Base-by-base conservation (phyloP, 2,888 invertebrate species). In the Rhodophaea formosa region DNA sequence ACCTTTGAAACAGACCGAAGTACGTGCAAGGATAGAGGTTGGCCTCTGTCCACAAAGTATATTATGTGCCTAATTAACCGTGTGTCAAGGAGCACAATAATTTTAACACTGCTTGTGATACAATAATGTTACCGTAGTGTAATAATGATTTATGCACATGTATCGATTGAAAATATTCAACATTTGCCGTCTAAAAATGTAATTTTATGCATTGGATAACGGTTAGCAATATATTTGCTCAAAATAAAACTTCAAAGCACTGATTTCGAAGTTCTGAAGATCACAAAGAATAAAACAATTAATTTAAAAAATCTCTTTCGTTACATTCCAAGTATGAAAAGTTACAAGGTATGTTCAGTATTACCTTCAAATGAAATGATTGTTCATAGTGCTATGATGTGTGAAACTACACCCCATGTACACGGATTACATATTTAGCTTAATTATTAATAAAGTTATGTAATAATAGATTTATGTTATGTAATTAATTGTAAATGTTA, bases 401-500 rank as follows among this genome's bases (percentile, higher is more conserved):
- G 66, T 58, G 60, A 67, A 54, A 56, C 60, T 62, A 65, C 64
- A 67, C 67, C 66, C 69, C 66, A 58, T 59, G 52, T 47, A 60
- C 63, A 63, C 71, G 66, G 69, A 63, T 67, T 71, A 61, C 62
- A 58, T 68, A 63, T 62, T 59, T 52, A 60, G 64, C 35, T 63
- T 59, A 57, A 59, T 65, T 64, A 66, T 66, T 64, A 60, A 63
- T 62, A 67, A 62, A 70, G 66, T 70, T 68, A 69, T 76, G 71
- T 75, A 77, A 68, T 69, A 73, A 55, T 30, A 75, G 71, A 75
- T 73, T 78, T 80, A 75, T 75, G 71, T 79, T 70, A 70, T 67
- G 62, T 71, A 69, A 72, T 74, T 73, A 77, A 79, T 75, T 85
- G 82, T 84, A 84, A 80, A 82, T 80, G 79, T 81, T 79, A 77